A percentile compares a stretch with the other conserved stretches of the same genome.
These are phyloP conservation scores for Chaetodon trifasciatus DNA, from an alignment of 2,797 vertebrate genomes.

Conservation along the genomic window DNA sequence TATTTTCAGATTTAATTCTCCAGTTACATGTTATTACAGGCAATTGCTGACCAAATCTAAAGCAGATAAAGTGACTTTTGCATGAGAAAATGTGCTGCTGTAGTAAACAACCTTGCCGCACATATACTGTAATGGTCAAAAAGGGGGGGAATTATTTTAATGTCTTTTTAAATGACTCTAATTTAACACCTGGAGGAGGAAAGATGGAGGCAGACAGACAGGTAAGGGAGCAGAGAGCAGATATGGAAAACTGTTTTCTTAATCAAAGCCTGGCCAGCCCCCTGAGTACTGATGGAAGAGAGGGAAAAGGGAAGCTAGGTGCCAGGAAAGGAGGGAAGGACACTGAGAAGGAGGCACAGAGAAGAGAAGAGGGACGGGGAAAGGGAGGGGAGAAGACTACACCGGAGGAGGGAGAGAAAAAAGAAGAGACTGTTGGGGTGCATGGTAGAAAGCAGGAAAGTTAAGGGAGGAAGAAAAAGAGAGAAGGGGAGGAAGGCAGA, in stretches of 20 bases:
- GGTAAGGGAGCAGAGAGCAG: conserved; percentile 50
- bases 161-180: conserved; percentile 48
- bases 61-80: neutral
- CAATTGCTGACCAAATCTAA: neutral
- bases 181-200: conserved; percentile 45
- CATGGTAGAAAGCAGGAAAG: neutral
- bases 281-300: conserved; percentile 33
- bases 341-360: neutral
- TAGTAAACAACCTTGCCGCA: neutral
- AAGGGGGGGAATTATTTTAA: conserved; percentile 18
- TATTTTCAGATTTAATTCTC: conserved; percentile 53
- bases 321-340: neutral
- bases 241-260: conserved; percentile 58
- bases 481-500: too few relatives aligned
- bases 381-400: too few relatives aligned
- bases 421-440: too few relatives aligned
- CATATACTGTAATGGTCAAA: neutral
- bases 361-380: neutral
- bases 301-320: neutral
- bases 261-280: conserved; percentile 65
- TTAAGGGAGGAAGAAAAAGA: neutral
- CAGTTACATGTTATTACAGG: neutral
- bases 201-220: conserved; percentile 44
- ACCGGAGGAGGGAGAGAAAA: neutral
- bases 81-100: neutral